Evolutionary conservation across 1,140 invertebrate genomes (phyloP).

Genomic region (Pinna nobilis): DNA sequence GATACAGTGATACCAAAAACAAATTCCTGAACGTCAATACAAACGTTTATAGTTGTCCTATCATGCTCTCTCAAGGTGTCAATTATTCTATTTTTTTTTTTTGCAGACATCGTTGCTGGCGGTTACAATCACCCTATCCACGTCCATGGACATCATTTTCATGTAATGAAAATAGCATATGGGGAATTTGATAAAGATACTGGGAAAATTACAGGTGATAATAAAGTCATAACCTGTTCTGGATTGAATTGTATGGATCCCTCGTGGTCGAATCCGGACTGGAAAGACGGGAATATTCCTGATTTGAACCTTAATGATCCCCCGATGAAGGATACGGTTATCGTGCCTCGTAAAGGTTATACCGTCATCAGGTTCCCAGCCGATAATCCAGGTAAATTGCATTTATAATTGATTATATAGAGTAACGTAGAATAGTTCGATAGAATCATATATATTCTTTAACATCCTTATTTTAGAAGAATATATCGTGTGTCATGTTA

Average conservation of each 20-base stretch:
- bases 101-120: neutral
- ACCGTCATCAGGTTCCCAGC: slow-evolving; percentile 81
- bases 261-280: slow-evolving; percentile 16
- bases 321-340: slow-evolving; percentile 82
- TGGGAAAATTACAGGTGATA: neutral
- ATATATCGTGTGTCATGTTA: no score
- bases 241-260: neutral
- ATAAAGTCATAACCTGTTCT: neutral
- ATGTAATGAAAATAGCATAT: neutral
- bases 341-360: slow-evolving; percentile 81
- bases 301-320: slow-evolving; percentile 75
- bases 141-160: neutral
- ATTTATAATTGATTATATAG: no score
- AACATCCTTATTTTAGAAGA: no score
- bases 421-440: no score
- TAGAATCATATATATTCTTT: no score
- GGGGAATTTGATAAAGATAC: neutral
- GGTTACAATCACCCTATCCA: neutral
- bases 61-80: neutral
- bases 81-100: neutral
- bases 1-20: neutral
- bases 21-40: neutral
- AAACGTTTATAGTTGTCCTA: neutral
- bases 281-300: slow-evolving; percentile 24
- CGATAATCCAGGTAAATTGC: slow-evolving; percentile 33